phyloP scores from a whole-genome alignment of 1,140 invertebrate species.

The Aphaenogaster ashmeadi region DNA sequence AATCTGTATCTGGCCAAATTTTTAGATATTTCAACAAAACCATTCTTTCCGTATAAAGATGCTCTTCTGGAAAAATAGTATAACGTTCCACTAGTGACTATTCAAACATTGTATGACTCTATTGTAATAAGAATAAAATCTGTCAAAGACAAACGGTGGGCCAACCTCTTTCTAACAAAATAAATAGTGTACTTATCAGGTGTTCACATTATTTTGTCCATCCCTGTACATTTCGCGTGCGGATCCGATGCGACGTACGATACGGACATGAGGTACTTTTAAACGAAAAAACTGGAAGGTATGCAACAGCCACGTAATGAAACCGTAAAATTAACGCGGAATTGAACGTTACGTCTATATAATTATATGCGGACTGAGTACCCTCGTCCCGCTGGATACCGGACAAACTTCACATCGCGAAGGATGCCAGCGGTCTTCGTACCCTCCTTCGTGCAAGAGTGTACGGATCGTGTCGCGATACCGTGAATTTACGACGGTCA shows the following conservation, averaged over 20 bases:
- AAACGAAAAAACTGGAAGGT: background rate
- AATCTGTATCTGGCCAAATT: too few species aligned
- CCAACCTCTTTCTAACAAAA: too few species aligned
- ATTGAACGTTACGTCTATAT: background rate
- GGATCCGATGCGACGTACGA: background rate
- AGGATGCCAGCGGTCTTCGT: slow-evolving; percentile 41
- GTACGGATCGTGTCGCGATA: slow-evolving; percentile 85
- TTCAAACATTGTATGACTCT: too few species aligned
- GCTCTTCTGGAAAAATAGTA: too few species aligned
- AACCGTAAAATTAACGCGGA: slow-evolving; percentile 32
- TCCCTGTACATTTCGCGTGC: background rate
- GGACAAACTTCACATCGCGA: slow-evolving; percentile 39
- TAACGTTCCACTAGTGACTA: too few species aligned
- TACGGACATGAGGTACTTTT: too few species aligned
- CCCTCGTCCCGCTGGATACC: background rate
- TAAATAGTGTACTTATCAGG: too few species aligned
- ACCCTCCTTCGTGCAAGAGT: slow-evolving; percentile 82
- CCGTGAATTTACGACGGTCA: slow-evolving; percentile 84
- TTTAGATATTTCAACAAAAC: too few species aligned
- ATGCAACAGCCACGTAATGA: background rate
- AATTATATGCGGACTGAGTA: slow-evolving; percentile 5
- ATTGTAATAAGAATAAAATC: too few species aligned
- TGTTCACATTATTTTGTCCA: too few species aligned
- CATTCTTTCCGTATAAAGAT: too few species aligned
- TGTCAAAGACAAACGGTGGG: too few species aligned